Conservation (phyloP, 2,797 vertebrate species). For the Meda fulgida region DNA sequence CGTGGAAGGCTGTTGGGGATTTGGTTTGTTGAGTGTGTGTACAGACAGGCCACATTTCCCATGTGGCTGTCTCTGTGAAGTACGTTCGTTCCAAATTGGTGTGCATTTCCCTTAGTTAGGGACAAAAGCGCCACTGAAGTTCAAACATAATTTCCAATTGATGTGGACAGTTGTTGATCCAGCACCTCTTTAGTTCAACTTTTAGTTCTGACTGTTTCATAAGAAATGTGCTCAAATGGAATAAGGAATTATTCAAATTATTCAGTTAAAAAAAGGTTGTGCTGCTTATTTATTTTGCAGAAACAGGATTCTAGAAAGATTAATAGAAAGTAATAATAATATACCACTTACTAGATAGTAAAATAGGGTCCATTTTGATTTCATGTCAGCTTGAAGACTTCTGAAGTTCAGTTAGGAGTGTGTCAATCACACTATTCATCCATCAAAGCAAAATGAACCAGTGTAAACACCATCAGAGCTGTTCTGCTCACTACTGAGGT, state of each 20-base stretch:
- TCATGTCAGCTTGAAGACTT: constrained; percentile 10
- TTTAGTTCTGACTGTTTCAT: neutral
- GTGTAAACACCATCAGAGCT: constrained; percentile 69
- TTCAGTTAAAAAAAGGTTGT: neutral
- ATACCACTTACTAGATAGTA: neutral
- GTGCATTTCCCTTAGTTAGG: constrained; percentile 62
- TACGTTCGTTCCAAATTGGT: constrained; percentile 86
- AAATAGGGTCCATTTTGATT: neutral
- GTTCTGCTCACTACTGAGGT: constrained; percentile 56
- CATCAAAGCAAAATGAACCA: constrained; percentile 63
- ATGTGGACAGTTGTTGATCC: neutral
- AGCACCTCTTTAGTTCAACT: neutral
- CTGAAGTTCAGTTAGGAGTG: constrained; percentile 24
- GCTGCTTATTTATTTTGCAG: neutral
- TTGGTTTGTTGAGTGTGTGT: constrained; percentile 84
- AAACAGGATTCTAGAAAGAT: neutral
- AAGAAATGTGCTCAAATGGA: neutral
- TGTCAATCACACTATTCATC: constrained; percentile 56
- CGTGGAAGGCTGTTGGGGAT: constrained; percentile 84
- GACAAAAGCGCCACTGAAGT: constrained; percentile 41
- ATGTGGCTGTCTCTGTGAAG: constrained; percentile 82
- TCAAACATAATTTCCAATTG: neutral
- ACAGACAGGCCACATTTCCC: constrained; percentile 76
- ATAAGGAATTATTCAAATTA: no score
- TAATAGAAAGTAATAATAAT: neutral